Base-by-base conservation (phyloP, 2,888 invertebrate species). In the Epirrhoe tristata region DNA sequence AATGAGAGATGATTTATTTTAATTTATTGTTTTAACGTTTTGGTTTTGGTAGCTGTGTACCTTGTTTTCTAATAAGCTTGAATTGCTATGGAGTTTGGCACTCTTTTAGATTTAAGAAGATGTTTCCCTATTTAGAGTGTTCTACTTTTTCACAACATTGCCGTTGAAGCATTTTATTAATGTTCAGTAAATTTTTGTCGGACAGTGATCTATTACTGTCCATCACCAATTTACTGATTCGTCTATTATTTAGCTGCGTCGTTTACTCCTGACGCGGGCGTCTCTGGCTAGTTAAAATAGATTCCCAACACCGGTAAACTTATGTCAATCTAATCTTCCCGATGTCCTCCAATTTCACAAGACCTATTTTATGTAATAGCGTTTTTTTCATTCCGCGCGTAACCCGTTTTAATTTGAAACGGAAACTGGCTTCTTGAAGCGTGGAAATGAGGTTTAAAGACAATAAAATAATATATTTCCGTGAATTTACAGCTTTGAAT, bases 271-370 rank as follows among this genome's bases (percentile, higher is more conserved):
- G 85, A 85, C 83, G 84, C 74, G 57, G 63, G 69, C 74, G 73
- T 78, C 73, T 78, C 74, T 72, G 77, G 71, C 76, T 72, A 53
- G 63, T 67, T 68, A 70, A 77, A 77, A 85, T 78, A 83, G 87
- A 88, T 87, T 79, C 74, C 72, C 74, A 70, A 74, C 77, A 77
- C 74, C 70, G 68, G 70, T 75, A 77, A 81, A 75, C 74, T 75
- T 71, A 78, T 82, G 83, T 85, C 81, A 83, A 84, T 81, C 79
- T 59, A 43, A 76, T 82, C 80, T 82, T 82, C 78, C 70, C 77
- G 71, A 52, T 24, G 31, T 52, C 52, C 52, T 31, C 31, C 52
- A 76, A 78, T 75, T 73, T 76, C 68, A 73, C 77, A 75, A 82
- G 79, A 79, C 79, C 78, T 77, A 70, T 69, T 74, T 77, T 74